A percentile compares a stretch with the other conserved stretches of the same genome.
Conservation (phyloP, 1,140 invertebrate genomes). For the Lordiphosa mommai region DNA sequence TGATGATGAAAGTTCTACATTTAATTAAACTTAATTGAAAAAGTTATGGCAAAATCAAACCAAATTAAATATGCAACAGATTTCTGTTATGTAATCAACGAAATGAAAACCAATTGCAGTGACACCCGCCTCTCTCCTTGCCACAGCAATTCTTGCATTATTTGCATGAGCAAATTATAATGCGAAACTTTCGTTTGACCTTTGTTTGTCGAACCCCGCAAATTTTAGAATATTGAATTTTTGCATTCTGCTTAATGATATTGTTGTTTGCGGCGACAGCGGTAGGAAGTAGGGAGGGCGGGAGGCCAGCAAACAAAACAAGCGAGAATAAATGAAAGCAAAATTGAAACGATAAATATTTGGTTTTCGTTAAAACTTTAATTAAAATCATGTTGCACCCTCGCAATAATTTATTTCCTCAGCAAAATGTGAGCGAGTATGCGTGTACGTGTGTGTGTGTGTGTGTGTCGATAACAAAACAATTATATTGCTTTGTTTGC, state of each 20-base stretch:
- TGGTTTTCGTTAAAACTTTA: conserved; percentile 77
- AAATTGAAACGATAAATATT: conserved; percentile 76
- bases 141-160: conserved; percentile 9
- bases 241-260: conserved; percentile 51
- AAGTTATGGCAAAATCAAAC: conserved; percentile 70
- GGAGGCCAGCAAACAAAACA: conserved; percentile 35
- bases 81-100: conserved; percentile 51
- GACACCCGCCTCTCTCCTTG: neutral
- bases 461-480: conserved; percentile 68
- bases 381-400: conserved; percentile 70
- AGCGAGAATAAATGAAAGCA: conserved; percentile 63
- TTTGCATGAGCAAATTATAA: conserved; percentile 32
- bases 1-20: conserved; percentile 43
- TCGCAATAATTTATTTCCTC: conserved; percentile 69
- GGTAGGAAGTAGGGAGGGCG: neutral
- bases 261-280: conserved; percentile 20
- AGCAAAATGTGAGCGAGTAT: conserved; percentile 2
- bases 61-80: conserved; percentile 72
- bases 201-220: conserved; percentile 25
- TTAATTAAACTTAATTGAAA: conserved; percentile 74
- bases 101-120: conserved; percentile 23
- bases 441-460: conserved; percentile 3
- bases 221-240: conserved; percentile 34
- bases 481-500: conserved; percentile 69
- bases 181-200: conserved; percentile 58